These are phyloP conservation scores for Nemurella pictetii DNA, from an alignment of 2,888 invertebrate genomes.

Conservation along the genomic window DNA sequence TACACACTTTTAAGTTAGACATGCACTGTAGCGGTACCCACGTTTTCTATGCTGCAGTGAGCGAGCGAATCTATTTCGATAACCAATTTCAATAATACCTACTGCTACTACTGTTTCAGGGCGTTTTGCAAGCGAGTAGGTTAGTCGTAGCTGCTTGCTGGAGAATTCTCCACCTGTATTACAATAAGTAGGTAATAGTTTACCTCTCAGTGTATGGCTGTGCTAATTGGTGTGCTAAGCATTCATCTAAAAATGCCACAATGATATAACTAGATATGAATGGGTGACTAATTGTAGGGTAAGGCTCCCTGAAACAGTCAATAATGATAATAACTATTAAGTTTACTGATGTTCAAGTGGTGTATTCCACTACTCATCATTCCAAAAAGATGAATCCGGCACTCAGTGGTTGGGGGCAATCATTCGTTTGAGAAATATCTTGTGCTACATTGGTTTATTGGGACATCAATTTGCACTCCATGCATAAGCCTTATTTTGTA, in stretches of 20 bases:
- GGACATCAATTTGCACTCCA: too few relatives aligned
- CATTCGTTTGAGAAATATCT: too few relatives aligned
- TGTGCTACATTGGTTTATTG: too few relatives aligned
- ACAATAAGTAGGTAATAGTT: too few relatives aligned
- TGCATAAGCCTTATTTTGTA: too few relatives aligned
- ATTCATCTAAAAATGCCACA: background rate
- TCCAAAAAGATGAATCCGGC: background rate
- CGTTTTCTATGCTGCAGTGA: background rate
- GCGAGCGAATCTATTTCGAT: background rate
- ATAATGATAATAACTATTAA: background rate
- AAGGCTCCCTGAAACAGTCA: background rate
- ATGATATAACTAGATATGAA: background rate
- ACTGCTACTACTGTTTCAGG: background rate
- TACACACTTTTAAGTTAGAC: background rate
- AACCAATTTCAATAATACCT: too few relatives aligned
- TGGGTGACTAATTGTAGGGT: background rate
- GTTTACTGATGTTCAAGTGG: background rate
- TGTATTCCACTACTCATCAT: background rate
- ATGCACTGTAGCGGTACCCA: background rate
- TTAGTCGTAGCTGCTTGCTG: background rate
- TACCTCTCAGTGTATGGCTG: background rate
- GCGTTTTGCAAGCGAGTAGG: background rate
- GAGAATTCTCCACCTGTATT: background rate
- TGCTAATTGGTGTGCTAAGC: background rate
- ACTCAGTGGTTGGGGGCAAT: too few relatives aligned